Conservation (phyloP, 2,888 invertebrate species). For the Lithodes maja region DNA sequence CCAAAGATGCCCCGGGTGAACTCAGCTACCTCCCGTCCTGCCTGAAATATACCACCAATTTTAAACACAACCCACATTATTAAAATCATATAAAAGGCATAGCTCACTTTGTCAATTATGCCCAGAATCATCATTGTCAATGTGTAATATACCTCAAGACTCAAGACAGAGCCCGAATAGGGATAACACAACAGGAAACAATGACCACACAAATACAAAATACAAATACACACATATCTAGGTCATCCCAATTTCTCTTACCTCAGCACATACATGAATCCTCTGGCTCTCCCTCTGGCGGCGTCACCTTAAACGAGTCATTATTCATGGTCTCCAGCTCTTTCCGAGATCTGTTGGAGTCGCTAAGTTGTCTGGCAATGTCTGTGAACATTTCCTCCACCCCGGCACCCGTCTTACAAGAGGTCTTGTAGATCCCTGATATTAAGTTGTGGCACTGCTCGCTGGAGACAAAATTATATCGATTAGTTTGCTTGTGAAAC, state of each 20-base stretch:
- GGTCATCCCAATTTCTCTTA: neutral
- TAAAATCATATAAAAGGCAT: neutral
- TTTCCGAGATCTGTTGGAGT: slow-evolving; percentile 80
- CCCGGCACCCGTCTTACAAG: slow-evolving; percentile 90
- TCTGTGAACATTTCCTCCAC: slow-evolving; percentile 93
- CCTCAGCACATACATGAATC: slow-evolving; percentile 69
- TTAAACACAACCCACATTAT: neutral
- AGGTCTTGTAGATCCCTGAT: slow-evolving; percentile 90
- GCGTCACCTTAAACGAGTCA: slow-evolving; percentile 69
- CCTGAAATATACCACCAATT: neutral
- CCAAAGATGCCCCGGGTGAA: neutral
- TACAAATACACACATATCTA: no score
- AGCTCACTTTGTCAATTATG: neutral
- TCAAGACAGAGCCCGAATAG: no score
- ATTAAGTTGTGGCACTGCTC: slow-evolving; percentile 94
- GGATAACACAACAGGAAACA: no score
- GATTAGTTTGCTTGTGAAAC: no score
- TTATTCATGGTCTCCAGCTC: slow-evolving; percentile 69
- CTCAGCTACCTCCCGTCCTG: neutral
- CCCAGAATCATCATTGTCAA: neutral
- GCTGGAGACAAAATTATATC: slow-evolving; percentile 75
- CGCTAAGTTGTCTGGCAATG: slow-evolving; percentile 87
- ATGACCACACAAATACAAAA: no score
- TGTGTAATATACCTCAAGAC: neutral
- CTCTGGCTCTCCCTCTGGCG: slow-evolving; percentile 65